Base-by-base conservation (phyloP, 1,140 invertebrate species). In the Globodera ellingtonae region DNA sequence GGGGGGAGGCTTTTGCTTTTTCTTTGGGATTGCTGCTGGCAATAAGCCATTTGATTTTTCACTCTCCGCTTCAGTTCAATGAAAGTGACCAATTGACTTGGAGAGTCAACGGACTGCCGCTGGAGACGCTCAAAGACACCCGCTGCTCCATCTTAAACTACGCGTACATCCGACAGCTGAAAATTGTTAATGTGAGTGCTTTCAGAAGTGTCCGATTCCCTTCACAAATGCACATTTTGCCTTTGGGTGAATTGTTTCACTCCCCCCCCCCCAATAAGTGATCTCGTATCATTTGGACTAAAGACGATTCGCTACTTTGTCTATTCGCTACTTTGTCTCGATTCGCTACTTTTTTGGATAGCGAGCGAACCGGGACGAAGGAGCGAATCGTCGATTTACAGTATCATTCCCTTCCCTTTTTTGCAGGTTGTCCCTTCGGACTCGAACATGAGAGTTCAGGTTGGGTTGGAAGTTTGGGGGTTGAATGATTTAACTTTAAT, bases 61-160 rank as follows among this genome's bases (percentile, higher is more conserved):
- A 18, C 56, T 15, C 15, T 59, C 18, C 10, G 56, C 56, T 69
- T 70, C 24, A 70, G n/a, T 81, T 81, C 59, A 82, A 86, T 59
- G 87, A 88, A 79, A 83, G 86, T 21, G 87, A 89, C 67, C 70
- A 80, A 15, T 85, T 89, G 35, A 76, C 69, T 46, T 88, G 87
- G 87, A 78, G 48, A 47, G 81, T 89, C 56, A 86, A 88, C 70
- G 88, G 84, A 21, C 80, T 86, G 74, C 67, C 81, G 46, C 73
- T 77, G n/a, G 67, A 78, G 46, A n/a, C 15, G 50, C 72, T 82
- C 48, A 76, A 48, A 65, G 82, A 86, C 70, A 47, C 80, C 13
- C 66, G 87, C 59, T 78, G 67, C 44, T 59, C 78, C 24, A 66
- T 79, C 47, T 76, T 83, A 71, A 79, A 76, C 44, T 79, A 79